Evolutionary conservation across 2,888 invertebrate genomes (phyloP), one percentile per base, ranked within the genome.

Genomic region (Pollenia griseotomentosa): DNA sequence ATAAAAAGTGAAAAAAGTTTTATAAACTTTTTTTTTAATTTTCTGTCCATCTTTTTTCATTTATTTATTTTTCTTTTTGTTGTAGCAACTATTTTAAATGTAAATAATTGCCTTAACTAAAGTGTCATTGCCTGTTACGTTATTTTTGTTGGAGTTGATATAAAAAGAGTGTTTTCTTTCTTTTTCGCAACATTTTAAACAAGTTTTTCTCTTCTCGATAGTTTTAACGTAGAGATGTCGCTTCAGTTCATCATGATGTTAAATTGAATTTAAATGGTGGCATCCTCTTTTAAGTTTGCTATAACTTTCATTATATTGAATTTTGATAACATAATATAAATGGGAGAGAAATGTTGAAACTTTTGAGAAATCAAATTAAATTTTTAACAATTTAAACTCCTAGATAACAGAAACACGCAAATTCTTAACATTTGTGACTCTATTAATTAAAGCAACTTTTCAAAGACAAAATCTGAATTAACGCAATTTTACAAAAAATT

Each of bases 51-150:
- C 19, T 46, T 51, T 53, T 51, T 61, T 7, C 55, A 55, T 71
- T 40, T 65, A 23, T 46, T 55, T 23, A 66, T 71, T 74, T 2
- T 44, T 46, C n/a, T 4, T 51, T 53, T 70, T 77, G 77, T 61
- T 74, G 12, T 46, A 71, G 33, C 16, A 70, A 61, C 70, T 71
- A 80, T 75, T 74, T 75, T 57, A 75, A 83, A 83, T 83, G 86
- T 59, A 83, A 86, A 86, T 83, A 86, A 86, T 86, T 83, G 83
- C 79, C 75, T 83, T 75, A 79, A 68, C 74, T 71, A 73, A 86
- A 86, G 83, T 80, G 83, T 77, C 83, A 75, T 75, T 63, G 79
- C 57, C 65, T 83, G 75, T 48, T 55, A 81, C 44, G 55, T 57
- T 55, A 66, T 48, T 78, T 63, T 16, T 78, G 14, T 40, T 55